These are phyloP conservation scores for Pollenia labialis DNA, from an alignment of 2,888 invertebrate genomes.

Conservation along the genomic window DNA sequence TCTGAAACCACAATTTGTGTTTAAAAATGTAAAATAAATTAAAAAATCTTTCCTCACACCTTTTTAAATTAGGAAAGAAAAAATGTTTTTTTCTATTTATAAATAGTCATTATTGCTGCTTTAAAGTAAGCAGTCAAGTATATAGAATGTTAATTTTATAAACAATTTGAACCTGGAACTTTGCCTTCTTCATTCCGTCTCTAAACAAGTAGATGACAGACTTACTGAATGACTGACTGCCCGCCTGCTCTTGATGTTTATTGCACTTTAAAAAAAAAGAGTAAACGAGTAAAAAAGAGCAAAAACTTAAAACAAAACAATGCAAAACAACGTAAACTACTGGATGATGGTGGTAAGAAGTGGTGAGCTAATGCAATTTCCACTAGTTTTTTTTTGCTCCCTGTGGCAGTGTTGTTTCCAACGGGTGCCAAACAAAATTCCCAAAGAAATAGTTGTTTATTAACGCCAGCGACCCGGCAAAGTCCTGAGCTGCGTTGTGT, in stretches of 20 bases:
- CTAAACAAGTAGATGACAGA: background rate
- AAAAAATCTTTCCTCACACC: too few species aligned
- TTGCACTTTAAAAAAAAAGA: constrained; percentile 63
- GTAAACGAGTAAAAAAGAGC: constrained; percentile 30
- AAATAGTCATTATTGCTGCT: too few species aligned
- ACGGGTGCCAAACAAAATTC: constrained; percentile 48
- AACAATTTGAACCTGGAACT: too few species aligned
- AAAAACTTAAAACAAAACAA: background rate
- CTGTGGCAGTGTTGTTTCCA: background rate
- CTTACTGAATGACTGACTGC: background rate
- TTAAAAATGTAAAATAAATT: too few species aligned
- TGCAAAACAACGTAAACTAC: constrained; percentile 22
- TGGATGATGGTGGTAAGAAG: constrained; percentile 21
- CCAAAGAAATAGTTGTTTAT: constrained; percentile 44
- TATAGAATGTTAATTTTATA: too few species aligned
- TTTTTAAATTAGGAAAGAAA: too few species aligned
- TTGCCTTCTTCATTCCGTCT: too few species aligned
- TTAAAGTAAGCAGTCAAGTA: too few species aligned
- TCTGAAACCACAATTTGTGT: too few species aligned
- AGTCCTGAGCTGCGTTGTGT: background rate
- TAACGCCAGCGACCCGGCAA: constrained; percentile 30
- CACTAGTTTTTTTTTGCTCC: background rate
- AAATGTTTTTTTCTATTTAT: too few species aligned
- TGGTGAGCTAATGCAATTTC: background rate
- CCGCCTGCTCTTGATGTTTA: constrained; percentile 60